These are phyloP conservation scores for Lepidotrigona ventralis DNA, from an alignment of 1,140 invertebrate species.

Conservation along the genomic window DNA sequence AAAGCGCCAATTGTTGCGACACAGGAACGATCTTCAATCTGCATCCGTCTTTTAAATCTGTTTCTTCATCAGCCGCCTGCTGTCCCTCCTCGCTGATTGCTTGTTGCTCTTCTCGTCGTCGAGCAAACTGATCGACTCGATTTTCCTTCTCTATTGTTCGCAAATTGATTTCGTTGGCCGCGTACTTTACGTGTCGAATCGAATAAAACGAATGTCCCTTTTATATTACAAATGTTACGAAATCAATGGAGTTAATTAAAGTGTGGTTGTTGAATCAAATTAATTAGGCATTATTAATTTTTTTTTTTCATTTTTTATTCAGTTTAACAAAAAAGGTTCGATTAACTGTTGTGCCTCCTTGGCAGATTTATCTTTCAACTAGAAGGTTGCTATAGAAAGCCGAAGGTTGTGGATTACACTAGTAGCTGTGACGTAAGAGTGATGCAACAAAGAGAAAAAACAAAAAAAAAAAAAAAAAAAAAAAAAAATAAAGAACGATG, in stretches of 20 bases:
- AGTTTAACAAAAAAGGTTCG: not conserved
- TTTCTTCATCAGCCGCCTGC: slow-evolving; percentile 33
- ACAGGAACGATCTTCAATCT: slow-evolving; percentile 23
- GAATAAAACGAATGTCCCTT: not conserved
- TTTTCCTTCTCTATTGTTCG: slow-evolving; percentile 4
- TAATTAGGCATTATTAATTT: too few relatives aligned
- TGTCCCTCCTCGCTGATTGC: slow-evolving; percentile 21
- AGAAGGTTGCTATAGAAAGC: not conserved
- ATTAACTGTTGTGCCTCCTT: too few relatives aligned
- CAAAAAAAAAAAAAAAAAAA: too few relatives aligned
- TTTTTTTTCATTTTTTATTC: not conserved
- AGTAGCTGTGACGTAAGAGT: not conserved
- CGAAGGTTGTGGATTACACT: not conserved
- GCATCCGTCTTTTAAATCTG: slow-evolving; percentile 25
- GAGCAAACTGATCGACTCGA: slow-evolving; percentile 42
- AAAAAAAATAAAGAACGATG: not conserved
- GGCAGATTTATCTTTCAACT: too few relatives aligned
- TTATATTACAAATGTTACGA: too few relatives aligned
- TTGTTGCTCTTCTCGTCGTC: slow-evolving; percentile 30
- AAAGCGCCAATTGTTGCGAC: slow-evolving; percentile 20
- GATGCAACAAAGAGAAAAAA: not conserved
- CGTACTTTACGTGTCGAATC: slow-evolving; percentile 2
- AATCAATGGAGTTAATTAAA: too few relatives aligned
- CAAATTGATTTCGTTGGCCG: slow-evolving; percentile 37
- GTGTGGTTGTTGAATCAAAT: not conserved